phyloP scores from a whole-genome alignment of 2,113 vertebrate species.

The Odocoileus hemionus region DNA sequence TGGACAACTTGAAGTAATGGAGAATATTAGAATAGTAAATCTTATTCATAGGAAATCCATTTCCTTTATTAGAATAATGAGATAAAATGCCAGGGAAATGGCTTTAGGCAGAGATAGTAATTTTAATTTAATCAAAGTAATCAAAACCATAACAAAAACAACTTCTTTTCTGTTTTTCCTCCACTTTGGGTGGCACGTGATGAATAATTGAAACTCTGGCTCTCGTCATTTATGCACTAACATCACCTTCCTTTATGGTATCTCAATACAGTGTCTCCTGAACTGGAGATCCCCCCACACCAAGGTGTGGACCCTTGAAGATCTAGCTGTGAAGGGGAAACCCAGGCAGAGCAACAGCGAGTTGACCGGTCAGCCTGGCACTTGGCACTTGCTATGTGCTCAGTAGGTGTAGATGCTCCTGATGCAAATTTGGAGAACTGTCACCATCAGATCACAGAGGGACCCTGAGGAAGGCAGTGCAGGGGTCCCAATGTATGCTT shows the following conservation, averaged over 20 bases:
- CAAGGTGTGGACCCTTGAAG: background rate
- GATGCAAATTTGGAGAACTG: background rate
- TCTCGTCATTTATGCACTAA: background rate
- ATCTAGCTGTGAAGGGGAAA: background rate
- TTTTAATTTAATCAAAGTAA: conserved; percentile 43
- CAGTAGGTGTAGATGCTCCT: background rate
- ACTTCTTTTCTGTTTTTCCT: background rate
- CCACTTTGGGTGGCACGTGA: background rate
- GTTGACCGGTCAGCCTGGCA: background rate
- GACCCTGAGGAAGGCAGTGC: background rate
- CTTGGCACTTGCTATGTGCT: background rate
- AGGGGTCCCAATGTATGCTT: background rate
- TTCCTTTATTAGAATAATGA: conserved; percentile 57
- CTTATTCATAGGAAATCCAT: conserved; percentile 36
- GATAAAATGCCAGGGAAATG: conserved; percentile 34
- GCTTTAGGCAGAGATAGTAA: background rate
- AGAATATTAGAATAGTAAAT: conserved; percentile 6
- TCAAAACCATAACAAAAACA: conserved; percentile 22
- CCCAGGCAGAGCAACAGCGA: background rate
- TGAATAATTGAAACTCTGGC: background rate
- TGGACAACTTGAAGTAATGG: background rate
- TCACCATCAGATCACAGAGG: background rate
- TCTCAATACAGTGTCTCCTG: background rate
- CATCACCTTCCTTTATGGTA: background rate
- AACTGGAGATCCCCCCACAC: background rate